Evolutionary conservation across 92 coral and sea anemone genomes (phyloP), one percentile per base, ranked within the genome.

Genomic region (Epizoanthus ramosus): DNA sequence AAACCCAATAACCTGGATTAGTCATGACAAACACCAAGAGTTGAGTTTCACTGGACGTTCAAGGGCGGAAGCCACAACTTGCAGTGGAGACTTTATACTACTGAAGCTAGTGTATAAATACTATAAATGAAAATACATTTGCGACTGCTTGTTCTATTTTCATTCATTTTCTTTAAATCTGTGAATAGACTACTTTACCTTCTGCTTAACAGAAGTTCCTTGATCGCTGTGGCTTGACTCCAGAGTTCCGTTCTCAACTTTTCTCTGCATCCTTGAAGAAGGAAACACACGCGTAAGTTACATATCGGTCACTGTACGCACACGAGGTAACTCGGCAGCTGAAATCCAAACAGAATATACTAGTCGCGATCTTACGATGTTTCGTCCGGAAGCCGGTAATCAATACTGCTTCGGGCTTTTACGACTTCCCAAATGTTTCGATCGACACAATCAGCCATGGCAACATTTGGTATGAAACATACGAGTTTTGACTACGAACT

Each of bases 391-490:
- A 39, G 66, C 71, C 61, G 70, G 47, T 77, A 77, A 77, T 77
- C 82, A 77, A 77, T 77, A 77, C 82, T 77, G 57, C 82, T 77
- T 77, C 82, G 82, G 82, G 82, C 82, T 63, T 41, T 77, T 43
- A 77, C 69, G 54, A 81, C 94, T 63, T 91, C 94, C 91, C 92
- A 88, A 69, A 86, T 83, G 86, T 85, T 91, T 25, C 90, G 87
- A 56, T 84, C 94, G 60, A 68, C 39, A 35, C 84, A 67, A 33
- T 81, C 86, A 35, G 94, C 89, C 94, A 91, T 91, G 57, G 82
- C 50, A 77, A 77, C 82, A 77, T 77, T 77, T 61, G 69, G 66
- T 61, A 24, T 22, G 33, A 75, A 65, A 21, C 25, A 52, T 35
- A 37, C 67, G 58, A 19, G 66, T 57, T 56, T 66, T 50, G 10